phyloP scores from a whole-genome alignment of 2,888 invertebrate genomes.

The Rhingia campestris region DNA sequence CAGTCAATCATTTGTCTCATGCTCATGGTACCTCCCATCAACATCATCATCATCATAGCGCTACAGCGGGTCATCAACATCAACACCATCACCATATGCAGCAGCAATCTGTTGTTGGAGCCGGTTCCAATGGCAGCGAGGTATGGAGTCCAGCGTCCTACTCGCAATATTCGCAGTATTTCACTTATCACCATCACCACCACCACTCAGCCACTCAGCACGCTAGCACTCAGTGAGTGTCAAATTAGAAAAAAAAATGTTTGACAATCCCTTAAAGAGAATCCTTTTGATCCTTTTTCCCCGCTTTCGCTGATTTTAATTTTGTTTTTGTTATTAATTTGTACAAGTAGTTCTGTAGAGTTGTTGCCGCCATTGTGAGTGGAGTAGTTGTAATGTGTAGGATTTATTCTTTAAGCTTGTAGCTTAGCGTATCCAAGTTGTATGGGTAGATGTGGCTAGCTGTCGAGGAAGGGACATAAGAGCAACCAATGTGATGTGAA shows the following conservation, averaged over 20 bases:
- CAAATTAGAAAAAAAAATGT: slow-evolving; percentile 75
- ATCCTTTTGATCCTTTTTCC: slow-evolving; percentile 27
- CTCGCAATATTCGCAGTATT: slow-evolving; percentile 86
- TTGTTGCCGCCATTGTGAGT: neutral
- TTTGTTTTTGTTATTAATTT: slow-evolving; percentile 12
- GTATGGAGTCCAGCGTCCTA: slow-evolving; percentile 85
- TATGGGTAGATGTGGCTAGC: no score
- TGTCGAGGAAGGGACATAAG: no score
- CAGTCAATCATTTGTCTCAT: slow-evolving; percentile 75
- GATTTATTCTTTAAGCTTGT: no score
- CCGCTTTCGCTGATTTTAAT: slow-evolving; percentile 59
- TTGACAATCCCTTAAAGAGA: slow-evolving; percentile 35
- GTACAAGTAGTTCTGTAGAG: neutral
- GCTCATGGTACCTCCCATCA: slow-evolving; percentile 75
- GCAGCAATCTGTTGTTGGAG: slow-evolving; percentile 81
- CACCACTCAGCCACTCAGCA: slow-evolving; percentile 82
- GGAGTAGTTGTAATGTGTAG: neutral
- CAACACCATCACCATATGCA: slow-evolving; percentile 76
- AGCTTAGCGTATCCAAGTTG: no score
- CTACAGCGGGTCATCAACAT: slow-evolving; percentile 66
- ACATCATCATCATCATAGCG: slow-evolving; percentile 77
- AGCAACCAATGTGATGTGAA: no score
- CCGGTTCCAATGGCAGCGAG: slow-evolving; percentile 84
- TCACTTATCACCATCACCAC: slow-evolving; percentile 85
- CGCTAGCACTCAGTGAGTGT: slow-evolving; percentile 85